Evolutionary conservation across 1,140 invertebrate genomes (phyloP).

Genomic region (Wiebesia pumilae): DNA sequence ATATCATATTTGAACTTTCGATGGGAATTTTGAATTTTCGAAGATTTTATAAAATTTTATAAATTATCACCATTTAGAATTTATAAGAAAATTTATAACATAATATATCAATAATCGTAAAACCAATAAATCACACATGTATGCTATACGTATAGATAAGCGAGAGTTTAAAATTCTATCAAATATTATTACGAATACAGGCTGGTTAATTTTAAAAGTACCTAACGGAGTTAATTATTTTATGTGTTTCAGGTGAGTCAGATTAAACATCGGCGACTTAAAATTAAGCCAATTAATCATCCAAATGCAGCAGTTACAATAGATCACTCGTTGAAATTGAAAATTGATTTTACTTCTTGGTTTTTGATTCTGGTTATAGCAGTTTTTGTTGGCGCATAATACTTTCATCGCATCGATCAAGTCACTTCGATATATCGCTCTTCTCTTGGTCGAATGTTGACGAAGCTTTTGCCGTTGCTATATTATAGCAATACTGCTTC

Average conservation of each 20-base stretch:
- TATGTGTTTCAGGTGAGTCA: conserved; percentile 64
- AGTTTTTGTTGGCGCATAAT: conserved; percentile 16
- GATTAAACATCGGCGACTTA: background rate
- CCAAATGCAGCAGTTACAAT: conserved; percentile 17
- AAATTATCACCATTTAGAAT: too few relatives aligned
- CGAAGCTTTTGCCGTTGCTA: background rate
- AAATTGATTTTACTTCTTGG: conserved; percentile 38
- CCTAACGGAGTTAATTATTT: conserved; percentile 48
- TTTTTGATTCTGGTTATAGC: background rate
- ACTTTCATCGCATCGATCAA: conserved; percentile 39
- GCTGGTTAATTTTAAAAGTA: background rate
- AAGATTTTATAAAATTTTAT: too few relatives aligned
- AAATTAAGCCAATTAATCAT: conserved; percentile 22
- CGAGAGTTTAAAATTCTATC: too few relatives aligned
- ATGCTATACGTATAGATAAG: too few relatives aligned
- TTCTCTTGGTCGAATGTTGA: conserved; percentile 15
- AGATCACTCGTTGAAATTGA: conserved; percentile 31
- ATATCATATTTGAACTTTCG: too few relatives aligned
- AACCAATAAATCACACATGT: too few relatives aligned
- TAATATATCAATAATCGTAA: too few relatives aligned
- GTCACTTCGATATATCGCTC: background rate
- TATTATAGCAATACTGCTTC: background rate
- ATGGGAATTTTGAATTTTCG: too few relatives aligned
- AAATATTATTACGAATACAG: too few relatives aligned
- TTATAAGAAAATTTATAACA: too few relatives aligned